Conservation (phyloP, 2,113 vertebrate genomes). For the human (Homo sapiens) region DNA sequence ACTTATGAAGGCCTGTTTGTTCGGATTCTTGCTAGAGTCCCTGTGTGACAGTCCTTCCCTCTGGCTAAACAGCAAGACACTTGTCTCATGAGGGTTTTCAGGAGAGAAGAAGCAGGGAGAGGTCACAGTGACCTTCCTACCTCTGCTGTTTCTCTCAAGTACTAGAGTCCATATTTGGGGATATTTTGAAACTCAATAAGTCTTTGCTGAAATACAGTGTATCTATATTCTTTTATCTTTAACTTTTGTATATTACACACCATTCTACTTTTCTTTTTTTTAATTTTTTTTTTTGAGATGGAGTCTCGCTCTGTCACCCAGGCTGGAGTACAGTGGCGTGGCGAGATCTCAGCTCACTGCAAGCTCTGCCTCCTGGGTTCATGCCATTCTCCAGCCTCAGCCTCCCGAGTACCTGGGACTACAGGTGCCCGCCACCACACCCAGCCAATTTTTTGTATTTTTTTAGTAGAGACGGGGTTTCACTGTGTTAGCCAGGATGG, state of each 20-base stretch:
- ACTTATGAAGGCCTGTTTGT: neutral
- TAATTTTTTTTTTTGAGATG: too few species aligned
- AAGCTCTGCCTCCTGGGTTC: too few species aligned
- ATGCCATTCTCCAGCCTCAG: too few species aligned
- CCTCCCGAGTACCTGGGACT: too few species aligned
- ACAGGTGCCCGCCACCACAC: too few species aligned
- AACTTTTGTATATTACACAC: neutral
- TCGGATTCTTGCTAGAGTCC: neutral
- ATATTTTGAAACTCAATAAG: neutral
- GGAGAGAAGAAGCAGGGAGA: neutral
- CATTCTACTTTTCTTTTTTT: neutral
- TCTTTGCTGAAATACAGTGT: neutral
- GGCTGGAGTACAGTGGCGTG: too few species aligned
- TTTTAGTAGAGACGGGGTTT: too few species aligned
- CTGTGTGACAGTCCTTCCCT: neutral
- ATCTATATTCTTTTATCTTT: neutral
- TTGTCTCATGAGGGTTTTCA: neutral
- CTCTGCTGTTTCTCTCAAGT: neutral
- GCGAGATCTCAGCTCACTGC: too few species aligned
- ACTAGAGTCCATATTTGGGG: neutral
- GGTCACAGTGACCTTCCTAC: neutral
- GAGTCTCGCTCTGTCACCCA: too few species aligned
- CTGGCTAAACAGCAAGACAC: neutral
- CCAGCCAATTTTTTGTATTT: too few species aligned
- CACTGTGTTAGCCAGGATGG: too few species aligned